Evolutionary conservation across 1,140 invertebrate species (phyloP), one percentile per base, ranked within the genome.

Genomic region (Sycophila sp.): DNA sequence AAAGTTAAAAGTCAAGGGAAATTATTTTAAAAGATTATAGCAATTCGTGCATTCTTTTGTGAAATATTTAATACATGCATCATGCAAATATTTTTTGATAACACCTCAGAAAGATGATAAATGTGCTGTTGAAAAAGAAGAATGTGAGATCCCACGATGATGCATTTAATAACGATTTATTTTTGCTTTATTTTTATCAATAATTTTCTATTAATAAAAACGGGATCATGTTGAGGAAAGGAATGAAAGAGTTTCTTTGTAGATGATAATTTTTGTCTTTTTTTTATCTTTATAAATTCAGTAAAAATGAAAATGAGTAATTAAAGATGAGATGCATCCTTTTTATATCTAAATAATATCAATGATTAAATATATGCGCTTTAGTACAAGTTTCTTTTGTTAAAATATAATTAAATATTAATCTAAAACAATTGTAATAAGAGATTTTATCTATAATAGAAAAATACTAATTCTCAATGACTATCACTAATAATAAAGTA

Each of bases 1-100:
- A 42, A 55, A 72, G 60, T 78, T 58, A 75, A 76, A 65, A 71
- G 17, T 5, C 7, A 47, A n/a, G 24, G 24, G 15, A 10, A 4
- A 28, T 30, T 45, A 13, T 10, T n/a, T n/a, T 13, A 55, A 38
- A 26, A 59, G 34, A 22, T 59, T 36, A 30, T 19, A 1, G 42
- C 6, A 36, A 55, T 24, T 51, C 15, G 42, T 58, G 15, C 13
- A 55, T n/a, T 15, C 42, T 19, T 64, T 24, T 15, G 19, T 42
- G 40, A 53, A 6, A 71, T 26, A 2, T 49, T 32, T 32, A 69
- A 72, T 24, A 64, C 60, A 75, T 59, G 58, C 58, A 63, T 47
- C 69, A 74, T 72, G 55, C 47, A 51, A 59, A 64, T 40, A 58
- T 13, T 67, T 55, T 40, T 42, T 10, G 10, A 56, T 6, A 30